Evolutionary conservation across 2,888 invertebrate species (phyloP).

Genomic region (Phyto melanocephala): DNA sequence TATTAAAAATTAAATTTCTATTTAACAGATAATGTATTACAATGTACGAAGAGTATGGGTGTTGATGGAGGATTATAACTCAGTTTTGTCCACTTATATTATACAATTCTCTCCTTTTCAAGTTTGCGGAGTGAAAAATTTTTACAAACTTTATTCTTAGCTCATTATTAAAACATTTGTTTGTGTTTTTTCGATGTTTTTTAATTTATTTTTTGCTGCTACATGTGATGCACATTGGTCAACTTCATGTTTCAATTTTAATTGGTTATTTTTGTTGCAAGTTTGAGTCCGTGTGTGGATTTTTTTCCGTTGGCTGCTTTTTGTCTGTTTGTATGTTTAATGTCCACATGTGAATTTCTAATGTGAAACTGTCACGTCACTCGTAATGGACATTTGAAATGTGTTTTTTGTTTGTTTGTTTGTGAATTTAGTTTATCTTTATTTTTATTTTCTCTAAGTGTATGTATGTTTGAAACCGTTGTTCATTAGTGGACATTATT

Average conservation of each 20-base stretch:
- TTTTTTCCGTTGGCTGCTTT: background rate
- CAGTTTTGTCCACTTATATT: background rate
- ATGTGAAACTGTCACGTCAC: constrained; percentile 58
- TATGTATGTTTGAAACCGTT: constrained; percentile 34
- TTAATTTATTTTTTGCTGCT: background rate
- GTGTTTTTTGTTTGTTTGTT: no score
- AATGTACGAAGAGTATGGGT: constrained; percentile 13
- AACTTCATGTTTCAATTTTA: constrained; percentile 48
- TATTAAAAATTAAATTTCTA: constrained; percentile 46
- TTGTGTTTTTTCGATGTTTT: background rate
- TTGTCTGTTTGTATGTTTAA: background rate
- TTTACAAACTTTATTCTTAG: background rate
- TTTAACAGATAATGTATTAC: constrained; percentile 38
- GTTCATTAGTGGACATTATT: constrained; percentile 63
- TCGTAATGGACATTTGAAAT: constrained; percentile 64
- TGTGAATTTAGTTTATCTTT: no score
- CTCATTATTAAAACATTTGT: constrained; percentile 48
- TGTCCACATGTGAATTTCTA: constrained; percentile 54
- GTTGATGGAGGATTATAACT: constrained; percentile 8
- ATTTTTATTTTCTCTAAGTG: constrained; percentile 17
- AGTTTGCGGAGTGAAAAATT: background rate
- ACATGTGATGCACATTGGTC: constrained; percentile 58
- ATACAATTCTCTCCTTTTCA: background rate
- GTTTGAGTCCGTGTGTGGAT: background rate
- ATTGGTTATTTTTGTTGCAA: constrained; percentile 55